Conservation (phyloP, 2,113 vertebrate genomes). For the Deroptyus accipitrinus region DNA sequence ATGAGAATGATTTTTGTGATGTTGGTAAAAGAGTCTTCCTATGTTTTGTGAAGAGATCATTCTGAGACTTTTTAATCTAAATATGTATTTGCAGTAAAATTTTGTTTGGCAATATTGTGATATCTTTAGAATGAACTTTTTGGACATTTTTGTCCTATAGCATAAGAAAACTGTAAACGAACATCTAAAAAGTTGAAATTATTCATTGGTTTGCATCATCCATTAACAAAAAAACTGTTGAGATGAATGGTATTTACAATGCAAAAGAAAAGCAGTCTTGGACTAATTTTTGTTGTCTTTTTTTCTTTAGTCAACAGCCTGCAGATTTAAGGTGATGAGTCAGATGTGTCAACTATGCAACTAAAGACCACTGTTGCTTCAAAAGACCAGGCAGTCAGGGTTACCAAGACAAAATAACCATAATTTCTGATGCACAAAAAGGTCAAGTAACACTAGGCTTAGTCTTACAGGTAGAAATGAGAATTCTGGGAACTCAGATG, state of each 20-base stretch:
- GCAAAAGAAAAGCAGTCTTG: neutral
- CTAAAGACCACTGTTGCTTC: neutral
- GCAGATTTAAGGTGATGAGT: neutral
- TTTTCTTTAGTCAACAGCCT: neutral
- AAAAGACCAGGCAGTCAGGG: neutral
- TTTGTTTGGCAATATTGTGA: neutral
- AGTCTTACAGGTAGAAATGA: neutral
- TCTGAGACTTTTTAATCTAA: neutral
- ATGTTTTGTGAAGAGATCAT: neutral
- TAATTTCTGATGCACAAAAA: neutral
- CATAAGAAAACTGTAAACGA: neutral
- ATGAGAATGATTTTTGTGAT: neutral
- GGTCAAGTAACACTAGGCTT: neutral
- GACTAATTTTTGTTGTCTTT: neutral
- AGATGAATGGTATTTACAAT: neutral
- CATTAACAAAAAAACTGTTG: neutral
- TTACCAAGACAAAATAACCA: neutral
- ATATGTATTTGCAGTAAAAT: neutral
- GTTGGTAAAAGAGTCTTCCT: neutral
- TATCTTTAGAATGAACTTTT: neutral
- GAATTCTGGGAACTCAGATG: neutral
- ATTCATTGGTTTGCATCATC: neutral
- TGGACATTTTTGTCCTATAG: neutral
- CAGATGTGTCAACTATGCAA: neutral
- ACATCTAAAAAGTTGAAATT: neutral